Base-by-base conservation (phyloP, 2,113 vertebrate genomes). In the Nothobranchius kuhntae region DNA sequence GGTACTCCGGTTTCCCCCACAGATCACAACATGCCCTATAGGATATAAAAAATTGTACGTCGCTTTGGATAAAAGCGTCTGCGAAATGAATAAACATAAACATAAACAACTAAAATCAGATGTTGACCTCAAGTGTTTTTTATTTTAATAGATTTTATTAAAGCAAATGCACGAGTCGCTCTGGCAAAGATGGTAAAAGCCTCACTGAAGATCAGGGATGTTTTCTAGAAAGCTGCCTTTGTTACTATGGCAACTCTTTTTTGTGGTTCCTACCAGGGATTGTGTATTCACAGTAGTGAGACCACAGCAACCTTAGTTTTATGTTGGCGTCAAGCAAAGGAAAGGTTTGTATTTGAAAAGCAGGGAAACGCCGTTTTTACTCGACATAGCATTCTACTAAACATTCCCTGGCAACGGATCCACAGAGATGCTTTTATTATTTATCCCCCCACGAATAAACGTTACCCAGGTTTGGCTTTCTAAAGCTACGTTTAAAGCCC, bases 171-270 rank as follows among this genome's bases (percentile, higher is more conserved):
- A 51, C 47, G 40, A 11, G 24, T 63, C 2, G 2, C 11, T 42
- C 17, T 58, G 48, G 53, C n/a, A 8, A 15, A 66, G 30, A 70
- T 13, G 12, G 17, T 48, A 11, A 24, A 78, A 64, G 26, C 40
- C 36, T 53, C 14, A 45, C 11, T 56, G 17, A 38, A 65, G 26
- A 68, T 46, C 55, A 26, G 1, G 12, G 30, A 58, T 38, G 10
- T 57, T 71, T 68, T 48, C 40, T 44, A 35, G 5, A 8, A 1
- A 1, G 24, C 1, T 24, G 15, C 24, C 60, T 50, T 30, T 68
- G 75, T 83, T 86, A 54, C 81, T 66, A 77, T 84, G 81, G 84
- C n/a, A 61, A 81, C 70, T 5, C 7, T 8, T 30, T 48, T 74
- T 70, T 66, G 72, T 76, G 52, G 71, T 56, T 65, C 64, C 61